Evolutionary conservation across 1,140 invertebrate species (phyloP), one percentile per base, ranked within the genome.

Genomic region (Drosophila elegans): DNA sequence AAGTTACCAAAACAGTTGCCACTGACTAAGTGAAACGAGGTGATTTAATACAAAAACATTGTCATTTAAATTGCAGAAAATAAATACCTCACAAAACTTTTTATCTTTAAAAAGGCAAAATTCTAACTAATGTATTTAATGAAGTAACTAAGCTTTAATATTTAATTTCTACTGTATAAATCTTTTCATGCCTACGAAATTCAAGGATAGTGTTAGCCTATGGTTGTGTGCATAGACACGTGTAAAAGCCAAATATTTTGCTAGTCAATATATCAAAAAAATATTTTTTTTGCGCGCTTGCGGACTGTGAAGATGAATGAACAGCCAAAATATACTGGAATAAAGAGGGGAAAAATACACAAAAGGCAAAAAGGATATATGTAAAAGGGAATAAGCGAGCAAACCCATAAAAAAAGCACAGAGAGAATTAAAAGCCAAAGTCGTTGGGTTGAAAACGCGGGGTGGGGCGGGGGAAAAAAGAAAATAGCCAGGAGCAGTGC

Each of bases 221-320:
- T 72, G 54, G 64, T 56, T 81, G 61, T 68, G 69, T 72, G 66
- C 42, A 49, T 34, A 79, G 83, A 88, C 75, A 86, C 82, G 62
- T 88, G 83, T 78, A 82, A 78, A 81, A 86, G 82, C 64, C 85
- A 86, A 88, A 86, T 88, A 86, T 86, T 86, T 82, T 82, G 84
- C 79, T 72, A 88, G 83, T 86, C 83, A 86, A 86, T 86, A 86
- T 86, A 86, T 86, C 75, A 86, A 79, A 86, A 86, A 82, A 53
- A 66, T 66, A 34, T 55, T 68, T 68, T 52, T 73, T 81, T 42
- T 62, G 64, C 67, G 62, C 68, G 79, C 67, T 81, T 76, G 64
- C 69, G 49, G 62, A 76, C 75, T 80, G 73, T 56, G 76, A 85
- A 78, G 81, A 84, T 84, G 81, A 84, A 80, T 85, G 77, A 85